phyloP scores from a whole-genome alignment of 1,140 invertebrate species.

The fruit fly (Drosophila melanogaster) region DNA sequence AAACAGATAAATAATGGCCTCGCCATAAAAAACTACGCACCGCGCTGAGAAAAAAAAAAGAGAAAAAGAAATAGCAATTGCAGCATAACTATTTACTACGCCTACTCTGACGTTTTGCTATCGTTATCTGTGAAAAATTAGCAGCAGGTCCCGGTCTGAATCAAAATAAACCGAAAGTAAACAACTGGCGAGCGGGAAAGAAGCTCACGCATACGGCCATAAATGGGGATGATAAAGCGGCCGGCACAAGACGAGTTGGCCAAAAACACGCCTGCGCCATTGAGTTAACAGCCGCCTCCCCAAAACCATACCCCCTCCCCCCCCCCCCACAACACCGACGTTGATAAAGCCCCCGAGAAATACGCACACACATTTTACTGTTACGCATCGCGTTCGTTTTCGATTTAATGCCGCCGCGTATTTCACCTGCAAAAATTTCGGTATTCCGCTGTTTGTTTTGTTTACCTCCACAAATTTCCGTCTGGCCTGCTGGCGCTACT shows the following conservation, averaged over 20 bases:
- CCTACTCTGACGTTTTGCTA: conserved; percentile 43
- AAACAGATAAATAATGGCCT: conserved; percentile 26
- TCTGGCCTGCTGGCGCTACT: conserved; percentile 39
- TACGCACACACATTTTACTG: conserved; percentile 73
- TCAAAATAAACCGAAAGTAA: conserved; percentile 73
- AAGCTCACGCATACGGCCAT: conserved; percentile 33
- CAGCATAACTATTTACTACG: conserved; percentile 64
- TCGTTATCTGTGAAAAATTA: conserved; percentile 45
- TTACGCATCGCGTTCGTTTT: conserved; percentile 65
- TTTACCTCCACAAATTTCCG: conserved; percentile 46
- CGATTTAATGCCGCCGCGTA: conserved; percentile 34
- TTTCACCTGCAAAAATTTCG: conserved; percentile 48
- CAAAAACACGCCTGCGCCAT: conserved; percentile 56
- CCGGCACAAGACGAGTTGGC: conserved; percentile 8
- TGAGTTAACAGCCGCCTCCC: conserved; percentile 32
- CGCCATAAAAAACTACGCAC: conserved; percentile 46
- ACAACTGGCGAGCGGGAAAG: conserved; percentile 36
- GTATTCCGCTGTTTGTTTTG: conserved; percentile 47
- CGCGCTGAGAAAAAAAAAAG: not conserved
- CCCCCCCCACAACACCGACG: too few species aligned
- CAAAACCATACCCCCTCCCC: not conserved
- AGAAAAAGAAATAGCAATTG: conserved; percentile 1
- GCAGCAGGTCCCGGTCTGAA: conserved; percentile 29
- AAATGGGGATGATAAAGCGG: conserved; percentile 60
- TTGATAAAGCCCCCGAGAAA: conserved; percentile 8